Percentiles rank a stretch among this genome's conserved stretches.
These are phyloP conservation scores for Globodera ellingtonae DNA, from an alignment of 1,140 invertebrate genomes.

Conservation along the genomic window DNA sequence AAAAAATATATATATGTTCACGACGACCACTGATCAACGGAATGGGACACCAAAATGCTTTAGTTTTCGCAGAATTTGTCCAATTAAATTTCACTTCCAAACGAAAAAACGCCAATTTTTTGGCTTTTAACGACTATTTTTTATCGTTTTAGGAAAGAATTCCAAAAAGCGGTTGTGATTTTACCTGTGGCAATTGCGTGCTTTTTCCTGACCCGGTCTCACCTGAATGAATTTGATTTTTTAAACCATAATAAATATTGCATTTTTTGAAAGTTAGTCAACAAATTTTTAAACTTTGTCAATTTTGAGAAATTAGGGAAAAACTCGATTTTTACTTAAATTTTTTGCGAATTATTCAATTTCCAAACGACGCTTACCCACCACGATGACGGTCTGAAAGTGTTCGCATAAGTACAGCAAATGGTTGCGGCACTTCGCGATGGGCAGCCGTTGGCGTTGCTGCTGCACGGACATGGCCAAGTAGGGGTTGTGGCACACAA, in stretches of 20 bases:
- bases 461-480: slow-evolving; percentile 61
- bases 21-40: not conserved
- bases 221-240: slow-evolving; percentile 70
- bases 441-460: slow-evolving; percentile 58
- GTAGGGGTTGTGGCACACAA: slow-evolving; percentile 59
- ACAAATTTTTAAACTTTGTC: not conserved
- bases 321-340: not conserved
- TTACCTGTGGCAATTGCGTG: slow-evolving; percentile 88
- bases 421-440: slow-evolving; percentile 61
- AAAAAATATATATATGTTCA: not conserved
- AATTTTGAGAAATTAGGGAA: not conserved
- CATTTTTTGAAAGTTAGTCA: not conserved
- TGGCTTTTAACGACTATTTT: not conserved
- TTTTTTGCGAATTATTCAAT: not conserved
- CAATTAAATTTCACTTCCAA: too few species aligned
- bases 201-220: slow-evolving; percentile 93
- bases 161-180: slow-evolving; percentile 38
- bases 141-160: not conserved
- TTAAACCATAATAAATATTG: too few species aligned
- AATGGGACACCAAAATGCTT: slow-evolving; percentile 9
- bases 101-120: too few species aligned
- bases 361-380: slow-evolving; percentile 78
- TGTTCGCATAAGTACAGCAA: slow-evolving; percentile 60
- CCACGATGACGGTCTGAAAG: slow-evolving; percentile 72
- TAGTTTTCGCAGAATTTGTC: too few species aligned